Evolutionary conservation across 2,797 vertebrate species (phyloP).

Genomic region (Diplodus sargus): DNA sequence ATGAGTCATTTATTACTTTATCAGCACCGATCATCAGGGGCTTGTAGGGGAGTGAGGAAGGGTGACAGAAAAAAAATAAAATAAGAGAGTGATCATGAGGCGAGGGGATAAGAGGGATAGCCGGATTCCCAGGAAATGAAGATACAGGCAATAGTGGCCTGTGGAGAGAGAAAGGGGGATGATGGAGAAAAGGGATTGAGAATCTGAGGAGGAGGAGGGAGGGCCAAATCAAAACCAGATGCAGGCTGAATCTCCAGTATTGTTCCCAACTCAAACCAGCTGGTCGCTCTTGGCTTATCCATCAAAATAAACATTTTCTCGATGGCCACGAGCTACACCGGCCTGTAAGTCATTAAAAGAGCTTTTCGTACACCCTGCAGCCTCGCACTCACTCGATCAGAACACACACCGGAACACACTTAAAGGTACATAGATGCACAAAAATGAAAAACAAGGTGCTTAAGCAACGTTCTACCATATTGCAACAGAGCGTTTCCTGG

Average conservation of each 20-base stretch:
- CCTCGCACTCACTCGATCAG: slow-evolving; percentile 46
- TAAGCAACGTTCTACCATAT: not conserved
- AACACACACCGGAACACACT: slow-evolving; percentile 16
- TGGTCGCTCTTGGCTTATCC: slow-evolving; percentile 85
- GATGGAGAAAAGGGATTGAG: slow-evolving; percentile 62
- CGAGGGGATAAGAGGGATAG: slow-evolving; percentile 51
- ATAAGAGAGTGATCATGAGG: slow-evolving; percentile 43
- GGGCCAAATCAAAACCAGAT: slow-evolving; percentile 84
- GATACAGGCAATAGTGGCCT: slow-evolving; percentile 61
- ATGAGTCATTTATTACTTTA: slow-evolving; percentile 72
- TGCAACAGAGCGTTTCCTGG: not conserved
- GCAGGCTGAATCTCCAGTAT: slow-evolving; percentile 85
- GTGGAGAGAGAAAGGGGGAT: slow-evolving; percentile 61
- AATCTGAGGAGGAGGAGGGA: slow-evolving; percentile 57
- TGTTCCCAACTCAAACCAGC: slow-evolving; percentile 87
- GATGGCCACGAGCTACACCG: slow-evolving; percentile 78
- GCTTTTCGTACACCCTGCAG: slow-evolving; percentile 70
- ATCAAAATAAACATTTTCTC: slow-evolving; percentile 87
- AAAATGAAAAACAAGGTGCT: slow-evolving; percentile 14
- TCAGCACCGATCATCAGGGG: slow-evolving; percentile 57
- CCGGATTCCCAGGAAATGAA: slow-evolving; percentile 76
- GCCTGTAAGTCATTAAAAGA: slow-evolving; percentile 83
- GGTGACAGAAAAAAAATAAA: slow-evolving; percentile 28
- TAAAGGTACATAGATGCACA: slow-evolving; percentile 20
- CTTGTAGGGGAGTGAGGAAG: slow-evolving; percentile 37